Evolutionary conservation across 1,140 invertebrate genomes (phyloP).

Genomic region (Bacillus rossius): DNA sequence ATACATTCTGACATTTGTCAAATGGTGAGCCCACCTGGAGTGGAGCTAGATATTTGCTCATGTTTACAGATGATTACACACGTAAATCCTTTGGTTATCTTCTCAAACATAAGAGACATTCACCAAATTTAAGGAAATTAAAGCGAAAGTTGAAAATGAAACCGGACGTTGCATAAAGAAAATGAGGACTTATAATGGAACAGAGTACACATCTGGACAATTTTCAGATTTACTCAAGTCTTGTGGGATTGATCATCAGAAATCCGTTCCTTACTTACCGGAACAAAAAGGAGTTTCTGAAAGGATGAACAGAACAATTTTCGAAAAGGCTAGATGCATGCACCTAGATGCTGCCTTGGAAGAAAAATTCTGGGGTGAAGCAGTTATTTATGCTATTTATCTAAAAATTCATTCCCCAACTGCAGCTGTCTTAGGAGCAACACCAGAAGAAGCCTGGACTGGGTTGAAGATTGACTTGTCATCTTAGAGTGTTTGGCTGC

Average conservation of each 20-base stretch:
- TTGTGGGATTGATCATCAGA: slow-evolving; percentile 17
- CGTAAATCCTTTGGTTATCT: background rate
- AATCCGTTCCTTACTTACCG: slow-evolving; percentile 27
- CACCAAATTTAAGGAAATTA: slow-evolving; percentile 4
- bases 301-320: slow-evolving; percentile 37
- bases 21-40: too few species aligned
- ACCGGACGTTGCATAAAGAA: slow-evolving; percentile 7
- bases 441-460: too few species aligned
- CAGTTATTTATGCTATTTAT: slow-evolving; percentile 39
- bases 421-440: too few species aligned
- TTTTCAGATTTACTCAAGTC: background rate
- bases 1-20: too few species aligned
- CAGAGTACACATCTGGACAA: background rate
- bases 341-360: slow-evolving; percentile 34
- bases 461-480: too few species aligned
- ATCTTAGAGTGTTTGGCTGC: too few species aligned
- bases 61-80: too few species aligned
- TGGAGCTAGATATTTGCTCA: too few species aligned
- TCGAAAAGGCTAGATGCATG: slow-evolving; percentile 36
- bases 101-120: background rate
- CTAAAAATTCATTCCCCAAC: slow-evolving; percentile 30
- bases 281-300: slow-evolving; percentile 42
- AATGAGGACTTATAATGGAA: slow-evolving; percentile 10
- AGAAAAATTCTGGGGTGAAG: slow-evolving; percentile 45
- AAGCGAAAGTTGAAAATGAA: slow-evolving; percentile 11